A percentile compares a stretch with the other conserved stretches of the same genome.
Evolutionary conservation across 1,140 invertebrate genomes (phyloP).

Genomic region (Dreissena rostriformis): DNA sequence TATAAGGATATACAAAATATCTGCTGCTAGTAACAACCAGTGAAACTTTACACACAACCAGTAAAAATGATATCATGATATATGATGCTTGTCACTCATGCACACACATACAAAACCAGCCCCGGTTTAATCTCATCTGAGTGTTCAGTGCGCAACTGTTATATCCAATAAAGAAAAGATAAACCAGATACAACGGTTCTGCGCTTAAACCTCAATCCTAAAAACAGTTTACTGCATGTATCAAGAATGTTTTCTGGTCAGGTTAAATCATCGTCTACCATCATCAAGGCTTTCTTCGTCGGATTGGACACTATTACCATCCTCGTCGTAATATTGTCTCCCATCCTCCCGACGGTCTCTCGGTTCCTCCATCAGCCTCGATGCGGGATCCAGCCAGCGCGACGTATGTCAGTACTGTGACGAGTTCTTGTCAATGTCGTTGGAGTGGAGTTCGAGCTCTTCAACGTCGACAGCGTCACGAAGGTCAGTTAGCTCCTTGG

Average conservation of each 20-base stretch:
- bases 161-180: too few species aligned
- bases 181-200: too few species aligned
- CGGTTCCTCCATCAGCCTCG: not conserved
- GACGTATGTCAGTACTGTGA: constrained; percentile 53
- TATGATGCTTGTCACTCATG: too few species aligned
- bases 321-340: not conserved
- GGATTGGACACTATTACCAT: constrained; percentile 22
- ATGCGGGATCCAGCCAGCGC: constrained; percentile 46
- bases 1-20: too few species aligned
- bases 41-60: too few species aligned
- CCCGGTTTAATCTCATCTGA: too few species aligned
- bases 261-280: not conserved
- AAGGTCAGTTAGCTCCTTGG: constrained; percentile 79
- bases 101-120: too few species aligned
- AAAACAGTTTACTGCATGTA: not conserved
- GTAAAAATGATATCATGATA: too few species aligned
- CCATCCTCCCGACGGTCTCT: constrained; percentile 1
- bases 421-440: constrained; percentile 32
- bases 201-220: too few species aligned
- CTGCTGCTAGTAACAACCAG: too few species aligned
- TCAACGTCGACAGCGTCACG: constrained; percentile 78
- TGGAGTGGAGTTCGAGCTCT: constrained; percentile 68
- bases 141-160: too few species aligned
- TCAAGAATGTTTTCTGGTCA: not conserved
- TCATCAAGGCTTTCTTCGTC: constrained; percentile 39